Evolutionary conservation across 2,113 vertebrate species (phyloP), one percentile per base, ranked within the genome.

Genomic region (Tetrao urogallus): DNA sequence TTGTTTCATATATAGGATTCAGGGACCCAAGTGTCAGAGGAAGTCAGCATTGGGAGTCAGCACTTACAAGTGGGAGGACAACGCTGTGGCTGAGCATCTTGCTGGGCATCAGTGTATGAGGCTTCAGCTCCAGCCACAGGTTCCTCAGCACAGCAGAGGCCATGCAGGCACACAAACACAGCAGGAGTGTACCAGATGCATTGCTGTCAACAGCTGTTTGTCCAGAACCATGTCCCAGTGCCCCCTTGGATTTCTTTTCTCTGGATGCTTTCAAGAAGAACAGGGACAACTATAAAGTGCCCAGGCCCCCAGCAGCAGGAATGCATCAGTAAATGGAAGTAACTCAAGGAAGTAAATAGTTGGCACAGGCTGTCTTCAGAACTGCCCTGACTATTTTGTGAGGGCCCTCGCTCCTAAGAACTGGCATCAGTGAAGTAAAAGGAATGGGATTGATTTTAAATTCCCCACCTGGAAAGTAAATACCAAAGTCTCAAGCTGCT

Each of bases 1-100:
- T 38, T 0, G 0, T 43, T 92, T 65, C 4, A 0, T 45, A 30
- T 0, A 0, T 1, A 74, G 64, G 69, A 56, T 50, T 66, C 22
- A 36, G 43, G 58, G 42, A 32, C 21, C 10, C 3, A 4, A 14
- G 9, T 61, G 87, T 91, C 84, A 64, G 63, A 78, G n/a, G 60
- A 48, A 7, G 6, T 40, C 6, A 73, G 40, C 4, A 1, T 58
- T 47, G n/a, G n/a, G 42, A 52, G 17, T 22, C 56, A 60, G 20
- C 32, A 52, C 61, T 86, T 2, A 0, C 24, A 11, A 80, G 13
- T 4, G 8, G 45, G 52, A 65, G 48, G 50, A 22, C 1, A 1
- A 21, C 8, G 20, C 34, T 0, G 1, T 4, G 34, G 17, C 56
- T 58, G 56, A n/a, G 32, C 18, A 19, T 20, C 56, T n/a, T 58